A percentile compares a stretch with the other conserved stretches of the same genome.
These are phyloP conservation scores for Mastacembelus armatus DNA, from an alignment of 2,797 vertebrate species.

Conservation along the genomic window DNA sequence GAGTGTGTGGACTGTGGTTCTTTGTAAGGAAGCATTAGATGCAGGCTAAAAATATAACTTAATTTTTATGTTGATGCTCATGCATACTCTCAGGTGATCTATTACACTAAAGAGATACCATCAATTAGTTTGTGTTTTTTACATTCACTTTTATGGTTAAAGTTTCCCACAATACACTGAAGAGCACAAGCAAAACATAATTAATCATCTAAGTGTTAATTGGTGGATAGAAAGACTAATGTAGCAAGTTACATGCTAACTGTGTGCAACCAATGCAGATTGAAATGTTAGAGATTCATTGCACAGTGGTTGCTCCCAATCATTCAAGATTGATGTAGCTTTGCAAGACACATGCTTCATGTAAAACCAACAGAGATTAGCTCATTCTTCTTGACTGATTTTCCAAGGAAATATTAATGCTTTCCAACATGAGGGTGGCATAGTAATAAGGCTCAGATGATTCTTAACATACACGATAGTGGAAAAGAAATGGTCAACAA, in stretches of 20 bases:
- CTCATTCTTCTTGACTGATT: constrained; percentile 70
- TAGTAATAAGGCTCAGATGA: constrained; percentile 50
- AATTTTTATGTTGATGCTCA: constrained; percentile 1
- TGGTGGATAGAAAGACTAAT: constrained; percentile 79
- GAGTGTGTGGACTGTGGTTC: neutral
- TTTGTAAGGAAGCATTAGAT: neutral
- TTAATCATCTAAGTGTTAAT: constrained; percentile 80
- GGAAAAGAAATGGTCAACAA: neutral
- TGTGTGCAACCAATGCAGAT: constrained; percentile 69
- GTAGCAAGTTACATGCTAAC: constrained; percentile 77
- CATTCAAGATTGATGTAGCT: constrained; percentile 81
- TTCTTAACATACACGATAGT: constrained; percentile 8
- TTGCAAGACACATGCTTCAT: constrained; percentile 77
- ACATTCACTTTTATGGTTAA: constrained; percentile 14
- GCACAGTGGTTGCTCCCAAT: constrained; percentile 77
- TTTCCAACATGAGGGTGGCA: constrained; percentile 49
- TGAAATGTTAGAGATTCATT: constrained; percentile 71
- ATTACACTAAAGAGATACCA: constrained; percentile 29
- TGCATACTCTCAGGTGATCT: constrained; percentile 24
- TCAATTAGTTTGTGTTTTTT: constrained; percentile 14
- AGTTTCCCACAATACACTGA: constrained; percentile 23
- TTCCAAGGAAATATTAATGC: constrained; percentile 68
- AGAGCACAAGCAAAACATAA: constrained; percentile 66
- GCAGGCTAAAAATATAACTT: neutral
- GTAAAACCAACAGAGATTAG: constrained; percentile 70